Conservation (phyloP, 2,797 vertebrate species). For the Gymnoscopelus microlampas region DNA sequence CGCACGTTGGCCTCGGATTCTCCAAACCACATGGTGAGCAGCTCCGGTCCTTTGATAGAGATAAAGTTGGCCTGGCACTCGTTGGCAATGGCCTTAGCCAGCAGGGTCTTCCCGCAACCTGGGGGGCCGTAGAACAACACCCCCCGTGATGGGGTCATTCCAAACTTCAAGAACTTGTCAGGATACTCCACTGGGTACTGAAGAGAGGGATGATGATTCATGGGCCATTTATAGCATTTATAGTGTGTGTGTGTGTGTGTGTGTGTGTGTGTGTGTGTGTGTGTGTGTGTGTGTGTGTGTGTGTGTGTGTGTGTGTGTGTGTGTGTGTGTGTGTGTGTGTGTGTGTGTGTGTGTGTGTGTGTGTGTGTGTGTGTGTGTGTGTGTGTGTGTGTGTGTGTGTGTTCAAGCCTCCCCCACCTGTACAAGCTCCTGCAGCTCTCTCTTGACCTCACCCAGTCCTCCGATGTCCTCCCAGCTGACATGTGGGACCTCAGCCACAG, state of each 20-base stretch:
- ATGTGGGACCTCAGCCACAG: slow-evolving; percentile 96
- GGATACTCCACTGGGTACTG: slow-evolving; percentile 99
- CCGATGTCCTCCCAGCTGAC: slow-evolving; percentile 99
- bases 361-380: too few relatives aligned
- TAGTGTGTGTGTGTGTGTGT: not conserved
- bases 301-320: not conserved
- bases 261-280: not conserved
- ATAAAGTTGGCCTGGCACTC: slow-evolving; percentile 99
- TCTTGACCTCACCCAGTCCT: slow-evolving; percentile 96
- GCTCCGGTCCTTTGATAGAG: slow-evolving; percentile 97
- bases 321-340: not conserved
- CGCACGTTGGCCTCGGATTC: slow-evolving; percentile 98
- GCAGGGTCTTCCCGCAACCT: slow-evolving; percentile 96
- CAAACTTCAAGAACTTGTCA: slow-evolving; percentile 99
- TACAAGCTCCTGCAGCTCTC: slow-evolving; percentile 97
- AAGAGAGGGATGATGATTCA: slow-evolving; percentile 8
- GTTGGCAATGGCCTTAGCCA: slow-evolving; percentile 98
- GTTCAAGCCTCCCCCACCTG: slow-evolving; percentile 80
- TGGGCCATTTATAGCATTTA: too few relatives aligned
- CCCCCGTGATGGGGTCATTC: slow-evolving; percentile 97
- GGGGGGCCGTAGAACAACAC: slow-evolving; percentile 97
- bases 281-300: too few relatives aligned
- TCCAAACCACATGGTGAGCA: slow-evolving; percentile 99
- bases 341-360: not conserved
- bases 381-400: too few relatives aligned